Evolutionary conservation across 2,113 vertebrate genomes (phyloP).

Genomic region (Rhombomys opimus): DNA sequence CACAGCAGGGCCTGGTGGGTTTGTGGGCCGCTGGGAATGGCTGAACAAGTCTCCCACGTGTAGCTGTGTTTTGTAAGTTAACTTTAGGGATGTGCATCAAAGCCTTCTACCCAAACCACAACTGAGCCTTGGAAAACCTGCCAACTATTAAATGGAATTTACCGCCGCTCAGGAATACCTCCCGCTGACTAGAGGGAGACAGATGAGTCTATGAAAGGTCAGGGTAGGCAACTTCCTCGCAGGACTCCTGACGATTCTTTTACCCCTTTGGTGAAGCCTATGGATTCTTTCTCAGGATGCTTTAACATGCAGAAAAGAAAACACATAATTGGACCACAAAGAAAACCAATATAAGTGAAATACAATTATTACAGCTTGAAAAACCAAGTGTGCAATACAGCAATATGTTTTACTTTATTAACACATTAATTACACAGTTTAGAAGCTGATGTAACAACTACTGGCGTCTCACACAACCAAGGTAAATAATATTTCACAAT

Average conservation of each 20-base stretch:
- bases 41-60: background rate
- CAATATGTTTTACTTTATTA: constrained; percentile 47
- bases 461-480: background rate
- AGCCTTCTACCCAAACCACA: constrained; percentile 51
- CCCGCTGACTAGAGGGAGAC: constrained; percentile 33
- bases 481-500: constrained; percentile 4
- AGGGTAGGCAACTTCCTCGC: background rate
- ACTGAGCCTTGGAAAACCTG: constrained; percentile 58
- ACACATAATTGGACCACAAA: constrained; percentile 1
- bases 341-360: constrained; percentile 52
- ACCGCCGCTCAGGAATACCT: constrained; percentile 17
- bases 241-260: background rate
- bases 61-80: constrained; percentile 48
- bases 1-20: background rate
- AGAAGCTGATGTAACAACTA: background rate
- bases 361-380: constrained; percentile 54
- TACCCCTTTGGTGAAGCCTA: background rate
- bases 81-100: constrained; percentile 4
- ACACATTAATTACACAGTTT: constrained; percentile 28
- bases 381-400: background rate
- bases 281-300: background rate
- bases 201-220: background rate
- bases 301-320: constrained; percentile 45
- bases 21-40: background rate
- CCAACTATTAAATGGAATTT: constrained; percentile 53